Conservation (phyloP, 37 sponge, comb jelly and placozoan genomes). For the Corticium candelabrum region DNA sequence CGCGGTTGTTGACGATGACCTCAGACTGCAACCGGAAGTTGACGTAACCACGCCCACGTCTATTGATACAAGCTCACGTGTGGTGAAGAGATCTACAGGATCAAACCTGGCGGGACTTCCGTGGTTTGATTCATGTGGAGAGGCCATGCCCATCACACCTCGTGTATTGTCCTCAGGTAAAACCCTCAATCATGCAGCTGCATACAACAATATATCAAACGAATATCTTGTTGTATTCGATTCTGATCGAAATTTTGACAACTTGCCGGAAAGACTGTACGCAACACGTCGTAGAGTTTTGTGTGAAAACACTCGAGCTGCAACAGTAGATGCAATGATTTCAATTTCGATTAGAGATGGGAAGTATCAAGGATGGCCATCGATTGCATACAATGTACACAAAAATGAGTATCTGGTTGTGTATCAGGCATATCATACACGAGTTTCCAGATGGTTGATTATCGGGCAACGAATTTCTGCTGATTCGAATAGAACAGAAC, state of each 20-base stretch:
- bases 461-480: background rate
- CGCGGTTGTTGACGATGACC: no score
- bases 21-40: no score
- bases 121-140: background rate
- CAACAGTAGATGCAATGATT: background rate
- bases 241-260: background rate
- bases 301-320: background rate
- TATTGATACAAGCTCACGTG: no score
- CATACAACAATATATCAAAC: background rate
- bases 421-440: background rate
- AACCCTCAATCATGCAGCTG: background rate
- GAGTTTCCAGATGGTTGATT: background rate
- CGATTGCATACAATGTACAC: background rate
- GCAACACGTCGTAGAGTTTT: background rate
- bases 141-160: background rate
- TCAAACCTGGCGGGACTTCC: no score
- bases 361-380: background rate
- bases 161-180: background rate
- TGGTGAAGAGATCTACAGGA: no score
- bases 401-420: background rate
- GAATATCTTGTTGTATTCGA: background rate
- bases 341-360: background rate
- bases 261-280: background rate
- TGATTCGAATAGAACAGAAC: background rate
- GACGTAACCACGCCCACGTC: no score